Percentiles rank a stretch among this genome's conserved stretches.
Evolutionary conservation across 2,888 invertebrate species (phyloP).

Genomic region (Pseudococcus viburni): DNA sequence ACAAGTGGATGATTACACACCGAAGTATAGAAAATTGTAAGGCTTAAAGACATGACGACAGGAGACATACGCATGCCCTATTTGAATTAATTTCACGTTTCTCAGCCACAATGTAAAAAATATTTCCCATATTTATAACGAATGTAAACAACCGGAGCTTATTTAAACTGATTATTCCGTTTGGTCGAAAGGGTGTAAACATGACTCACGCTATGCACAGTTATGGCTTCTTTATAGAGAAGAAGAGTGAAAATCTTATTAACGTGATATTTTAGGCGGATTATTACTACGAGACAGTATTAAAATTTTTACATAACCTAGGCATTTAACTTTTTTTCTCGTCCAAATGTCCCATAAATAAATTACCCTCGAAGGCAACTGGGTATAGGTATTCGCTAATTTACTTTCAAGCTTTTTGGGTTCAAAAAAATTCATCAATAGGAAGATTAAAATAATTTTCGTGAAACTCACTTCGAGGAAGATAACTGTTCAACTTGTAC

Average conservation of each 20-base stretch:
- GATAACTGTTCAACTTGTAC: slow-evolving; percentile 5
- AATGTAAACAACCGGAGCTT: background rate
- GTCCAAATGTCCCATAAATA: background rate
- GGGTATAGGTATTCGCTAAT: background rate
- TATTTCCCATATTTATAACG: background rate
- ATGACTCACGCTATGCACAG: slow-evolving; percentile 43
- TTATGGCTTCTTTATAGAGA: slow-evolving; percentile 49
- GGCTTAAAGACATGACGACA: background rate
- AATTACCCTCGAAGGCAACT: background rate
- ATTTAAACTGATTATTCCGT: slow-evolving; percentile 45
- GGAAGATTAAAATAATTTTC: background rate
- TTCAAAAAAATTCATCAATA: background rate
- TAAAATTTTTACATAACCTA: background rate
- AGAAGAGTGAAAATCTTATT: slow-evolving; percentile 51
- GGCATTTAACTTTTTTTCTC: background rate
- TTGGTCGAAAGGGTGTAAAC: slow-evolving; percentile 53
- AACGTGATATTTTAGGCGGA: slow-evolving; percentile 54
- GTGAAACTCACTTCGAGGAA: slow-evolving; percentile 28
- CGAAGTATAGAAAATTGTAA: background rate
- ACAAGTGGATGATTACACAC: background rate
- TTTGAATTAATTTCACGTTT: slow-evolving; percentile 22
- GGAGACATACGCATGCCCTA: background rate
- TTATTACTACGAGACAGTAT: slow-evolving; percentile 28
- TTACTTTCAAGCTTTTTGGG: background rate
- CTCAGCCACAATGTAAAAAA: background rate